Evolutionary conservation across 1,140 invertebrate species (phyloP), one percentile per base, ranked within the genome.

Genomic region (Brachionus calyciflorus): DNA sequence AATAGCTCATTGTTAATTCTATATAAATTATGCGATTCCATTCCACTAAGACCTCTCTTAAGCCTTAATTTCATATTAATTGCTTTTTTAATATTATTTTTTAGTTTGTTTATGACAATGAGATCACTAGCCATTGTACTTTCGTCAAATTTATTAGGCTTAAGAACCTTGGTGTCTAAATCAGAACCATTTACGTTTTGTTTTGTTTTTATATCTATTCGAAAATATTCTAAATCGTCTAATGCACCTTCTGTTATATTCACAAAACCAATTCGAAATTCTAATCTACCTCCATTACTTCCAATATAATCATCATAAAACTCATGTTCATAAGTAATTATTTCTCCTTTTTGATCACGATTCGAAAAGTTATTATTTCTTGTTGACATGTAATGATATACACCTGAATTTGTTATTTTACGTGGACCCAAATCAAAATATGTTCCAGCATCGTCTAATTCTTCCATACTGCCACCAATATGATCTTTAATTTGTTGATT

Each of bases 311-410:
- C 60, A 24, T 65, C 60, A 44, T 44, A 21, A 65, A 65, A 65
- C 10, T 41, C 37, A 26, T 65, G 19, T 6, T 65, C 60, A 24
- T 65, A 65, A 2, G 19, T 19, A 44, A 65, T 41, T 44, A 65
- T 41, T 21, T 44, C 10, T n/a, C 60, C 68, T 75, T 70, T 76
- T 73, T 85, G 84, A 76, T 82, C 81, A n/a, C 84, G 63, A 68
- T 85, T 85, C 2, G 82, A 82, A 79, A 85, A 85, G 79, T 85
- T 81, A 76, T 85, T 85, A 78, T 85, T 85, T 14, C 83, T 79
- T 0, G 83, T 84, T 68, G 81, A 81, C 79, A 85, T 82, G 73
- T 82, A 84, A 73, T 84, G 80, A 78, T 81, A 83, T 17, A 83
- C 83, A 12, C 76, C 26, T 24, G 73, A 44, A 24, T 78, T 78